phyloP scores from a whole-genome alignment of 2,888 invertebrate species.

The Agrochola circellaris region DNA sequence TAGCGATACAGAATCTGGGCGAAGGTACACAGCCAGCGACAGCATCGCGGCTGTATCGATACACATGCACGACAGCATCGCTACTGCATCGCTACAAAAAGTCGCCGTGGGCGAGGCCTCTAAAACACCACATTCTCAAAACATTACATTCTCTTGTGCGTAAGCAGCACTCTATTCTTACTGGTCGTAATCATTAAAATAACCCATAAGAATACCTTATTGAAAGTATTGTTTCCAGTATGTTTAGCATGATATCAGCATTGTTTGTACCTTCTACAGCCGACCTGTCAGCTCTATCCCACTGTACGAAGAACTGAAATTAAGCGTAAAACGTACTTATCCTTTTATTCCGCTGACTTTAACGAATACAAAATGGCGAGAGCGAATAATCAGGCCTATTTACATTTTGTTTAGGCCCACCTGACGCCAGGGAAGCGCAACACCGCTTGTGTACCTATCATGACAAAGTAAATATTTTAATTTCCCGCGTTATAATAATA shows the following conservation, averaged over 20 bases:
- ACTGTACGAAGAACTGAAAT: conserved; percentile 70
- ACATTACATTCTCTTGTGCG: too few species aligned
- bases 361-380: conserved; percentile 80
- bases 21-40: too few species aligned
- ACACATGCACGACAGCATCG: too few species aligned
- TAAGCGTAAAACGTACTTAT: conserved; percentile 73
- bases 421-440: conserved; percentile 75
- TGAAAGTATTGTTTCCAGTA: not conserved
- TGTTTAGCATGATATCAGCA: not conserved
- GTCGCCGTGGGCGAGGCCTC: too few species aligned
- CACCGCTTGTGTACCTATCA: conserved; percentile 67
- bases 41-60: too few species aligned
- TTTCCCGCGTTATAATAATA: conserved; percentile 63
- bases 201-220: not conserved
- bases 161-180: too few species aligned
- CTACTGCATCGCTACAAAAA: too few species aligned
- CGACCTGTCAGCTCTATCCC: conserved; percentile 26
- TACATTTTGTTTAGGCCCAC: conserved; percentile 84
- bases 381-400: conserved; percentile 82
- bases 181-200: conserved; percentile 7
- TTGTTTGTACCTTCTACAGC: conserved; percentile 4
- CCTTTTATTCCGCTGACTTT: conserved; percentile 79
- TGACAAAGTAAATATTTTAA: conserved; percentile 70
- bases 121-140: too few species aligned
- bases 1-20: too few species aligned